Evolutionary conservation across 2,113 vertebrate species (phyloP).

Genomic region (Taurulus bubalis): DNA sequence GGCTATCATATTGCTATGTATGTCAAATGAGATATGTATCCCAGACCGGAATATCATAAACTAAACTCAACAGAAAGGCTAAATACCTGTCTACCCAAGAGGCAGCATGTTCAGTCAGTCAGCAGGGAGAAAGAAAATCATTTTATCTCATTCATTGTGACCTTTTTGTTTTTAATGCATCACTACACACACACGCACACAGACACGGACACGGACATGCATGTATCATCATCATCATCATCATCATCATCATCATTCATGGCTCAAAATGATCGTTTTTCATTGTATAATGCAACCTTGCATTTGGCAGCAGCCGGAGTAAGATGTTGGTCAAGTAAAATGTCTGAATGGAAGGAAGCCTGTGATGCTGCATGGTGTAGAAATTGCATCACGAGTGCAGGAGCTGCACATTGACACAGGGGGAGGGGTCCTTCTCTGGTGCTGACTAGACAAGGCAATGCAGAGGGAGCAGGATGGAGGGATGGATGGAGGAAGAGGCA

Average conservation of each 20-base stretch:
- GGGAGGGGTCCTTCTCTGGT: constrained; percentile 54
- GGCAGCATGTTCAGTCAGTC: neutral
- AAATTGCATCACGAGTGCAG: constrained; percentile 61
- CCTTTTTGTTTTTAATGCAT: constrained; percentile 39
- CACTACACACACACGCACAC: neutral
- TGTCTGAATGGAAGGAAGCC: constrained; percentile 36
- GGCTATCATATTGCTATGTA: constrained; percentile 29
- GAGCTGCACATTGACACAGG: constrained; percentile 41
- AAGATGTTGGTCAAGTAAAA: constrained; percentile 12
- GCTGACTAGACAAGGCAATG: constrained; percentile 64
- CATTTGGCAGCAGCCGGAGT: neutral
- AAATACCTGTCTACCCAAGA: neutral
- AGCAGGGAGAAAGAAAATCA: constrained; percentile 11
- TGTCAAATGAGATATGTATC: constrained; percentile 9
- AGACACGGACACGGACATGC: neutral
- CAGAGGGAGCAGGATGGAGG: constrained; percentile 55
- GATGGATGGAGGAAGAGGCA: constrained; percentile 35
- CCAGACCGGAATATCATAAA: neutral
- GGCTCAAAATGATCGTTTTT: constrained; percentile 1
- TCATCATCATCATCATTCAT: neutral
- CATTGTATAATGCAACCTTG: constrained; percentile 20
- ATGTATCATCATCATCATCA: too few species aligned
- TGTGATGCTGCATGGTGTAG: constrained; percentile 43
- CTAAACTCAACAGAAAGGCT: neutral
- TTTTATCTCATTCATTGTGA: constrained; percentile 16